Evolutionary conservation across 1,140 invertebrate species (phyloP).

Genomic region (Drosophila nigromelanica): DNA sequence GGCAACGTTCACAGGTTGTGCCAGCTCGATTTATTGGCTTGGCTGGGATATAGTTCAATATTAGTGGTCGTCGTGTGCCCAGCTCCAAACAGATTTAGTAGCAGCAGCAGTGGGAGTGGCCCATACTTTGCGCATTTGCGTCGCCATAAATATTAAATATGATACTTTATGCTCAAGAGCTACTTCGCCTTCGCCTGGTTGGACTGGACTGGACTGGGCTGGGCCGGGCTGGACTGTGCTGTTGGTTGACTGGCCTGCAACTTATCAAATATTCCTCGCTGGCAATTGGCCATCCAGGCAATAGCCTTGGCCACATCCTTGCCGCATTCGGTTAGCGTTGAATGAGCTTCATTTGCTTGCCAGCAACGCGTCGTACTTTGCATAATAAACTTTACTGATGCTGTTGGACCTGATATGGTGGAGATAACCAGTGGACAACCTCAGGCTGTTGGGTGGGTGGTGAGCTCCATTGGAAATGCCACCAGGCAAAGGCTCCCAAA

Average conservation of each 20-base stretch:
- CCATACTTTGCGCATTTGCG: constrained; percentile 50
- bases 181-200: constrained; percentile 25
- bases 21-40: constrained; percentile 72
- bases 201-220: constrained; percentile 1
- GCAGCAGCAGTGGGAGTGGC: constrained; percentile 18
- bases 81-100: constrained; percentile 55
- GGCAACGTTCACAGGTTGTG: constrained; percentile 37
- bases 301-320: constrained; percentile 76
- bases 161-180: constrained; percentile 69
- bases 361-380: constrained; percentile 68
- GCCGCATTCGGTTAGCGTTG: constrained; percentile 55
- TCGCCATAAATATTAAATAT: constrained; percentile 82
- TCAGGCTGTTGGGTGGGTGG: not conserved
- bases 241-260: constrained; percentile 41
- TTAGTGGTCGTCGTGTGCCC: constrained; percentile 55
- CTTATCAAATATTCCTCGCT: constrained; percentile 81
- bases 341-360: constrained; percentile 79
- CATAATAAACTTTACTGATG: constrained; percentile 73
- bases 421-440: constrained; percentile 9
- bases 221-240: constrained; percentile 3
- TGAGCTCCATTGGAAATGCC: constrained; percentile 22
- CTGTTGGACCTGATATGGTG: constrained; percentile 8
- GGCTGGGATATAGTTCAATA: constrained; percentile 64
- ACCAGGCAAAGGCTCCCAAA: constrained; percentile 61
- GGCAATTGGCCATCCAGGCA: constrained; percentile 74